Evolutionary conservation across 2,888 invertebrate species (phyloP), one percentile per base, ranked within the genome.

Genomic region (Ischnus inquisitorius): DNA sequence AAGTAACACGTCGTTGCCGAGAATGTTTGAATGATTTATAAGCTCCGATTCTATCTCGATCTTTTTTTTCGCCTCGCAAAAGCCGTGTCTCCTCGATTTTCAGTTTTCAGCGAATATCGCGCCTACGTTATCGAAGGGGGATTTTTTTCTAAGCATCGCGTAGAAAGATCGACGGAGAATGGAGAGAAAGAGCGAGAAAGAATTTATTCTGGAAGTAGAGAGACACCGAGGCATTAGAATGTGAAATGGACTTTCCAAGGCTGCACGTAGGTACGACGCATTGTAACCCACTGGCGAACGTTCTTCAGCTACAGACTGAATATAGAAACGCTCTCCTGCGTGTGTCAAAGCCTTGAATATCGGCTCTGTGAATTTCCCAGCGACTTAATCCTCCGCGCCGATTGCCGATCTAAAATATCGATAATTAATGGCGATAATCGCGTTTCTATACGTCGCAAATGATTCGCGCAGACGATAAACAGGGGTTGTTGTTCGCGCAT

Each of bases 231-330:
- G 87, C 87, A 89, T 89, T 89, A 89, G 88, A 89, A 89, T 89
- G 89, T 89, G 87, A 88, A 89, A 88, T 89, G 88, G 87, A 87
- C 87, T 86, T 87, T 88, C 88, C 89, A 89, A 89, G 89, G 89
- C 87, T 89, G 87, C 88, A 85, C 87, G 84, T 87, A 85, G 87
- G 86, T 85, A 87, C 86, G 75, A 65, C 57, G 57, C 65, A 79
- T 72, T 79, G 65, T 79, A 79, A 54, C 71, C 79, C 71, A 72
- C 72, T 60, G 39, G 72, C 46, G 19, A 79, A 79, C 71, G 79
- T 79, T 79, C 72, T 79, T 54, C 28, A 64, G 64, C 76, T 54
- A 65, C n/a, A 65, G 51, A 25, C 54, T 22, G 54, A 65, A 72
- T 79, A 79, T 65, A 54, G 65, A 79, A 14, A 57, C 57, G 57